A percentile compares a stretch with the other conserved stretches of the same genome.
Evolutionary conservation across 1,140 invertebrate genomes (phyloP).

Genomic region (Chlorops oryzae): DNA sequence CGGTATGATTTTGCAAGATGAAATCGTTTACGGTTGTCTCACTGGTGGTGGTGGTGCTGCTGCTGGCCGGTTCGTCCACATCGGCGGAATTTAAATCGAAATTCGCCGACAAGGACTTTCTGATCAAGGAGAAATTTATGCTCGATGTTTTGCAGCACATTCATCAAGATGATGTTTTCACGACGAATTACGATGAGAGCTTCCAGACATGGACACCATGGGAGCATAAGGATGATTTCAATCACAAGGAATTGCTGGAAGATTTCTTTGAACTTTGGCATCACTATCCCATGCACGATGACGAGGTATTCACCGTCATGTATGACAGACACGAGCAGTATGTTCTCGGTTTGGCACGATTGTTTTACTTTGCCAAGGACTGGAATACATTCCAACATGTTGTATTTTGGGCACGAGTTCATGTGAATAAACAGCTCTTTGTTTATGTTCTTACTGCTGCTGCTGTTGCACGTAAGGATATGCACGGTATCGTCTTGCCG

Average conservation of each 20-base stretch:
- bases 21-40: conserved; percentile 42
- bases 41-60: conserved; percentile 28
- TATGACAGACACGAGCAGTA: conserved; percentile 51
- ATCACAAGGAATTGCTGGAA: conserved; percentile 48
- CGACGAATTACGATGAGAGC: conserved; percentile 39
- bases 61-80: conserved; percentile 46
- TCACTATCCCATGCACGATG: conserved; percentile 50
- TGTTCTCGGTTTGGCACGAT: conserved; percentile 50
- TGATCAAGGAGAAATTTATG: conserved; percentile 53
- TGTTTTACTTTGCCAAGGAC: conserved; percentile 59
- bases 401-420: conserved; percentile 54
- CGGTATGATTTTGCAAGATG: conserved; percentile 38
- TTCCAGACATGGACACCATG: conserved; percentile 33
- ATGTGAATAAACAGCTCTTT: conserved; percentile 59
- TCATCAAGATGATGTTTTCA: conserved; percentile 51
- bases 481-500: conserved; percentile 54
- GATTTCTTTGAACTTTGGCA: conserved; percentile 51
- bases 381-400: conserved; percentile 61
- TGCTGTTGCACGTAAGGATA: conserved; percentile 53
- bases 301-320: conserved; percentile 53
- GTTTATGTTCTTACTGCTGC: conserved; percentile 55
- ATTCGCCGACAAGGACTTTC: conserved; percentile 51
- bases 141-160: conserved; percentile 53
- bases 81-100: conserved; percentile 47
- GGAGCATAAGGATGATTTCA: conserved; percentile 49